These are phyloP conservation scores for Acanthosepion esculentum DNA, from an alignment of 2,888 invertebrate species.

Conservation along the genomic window DNA sequence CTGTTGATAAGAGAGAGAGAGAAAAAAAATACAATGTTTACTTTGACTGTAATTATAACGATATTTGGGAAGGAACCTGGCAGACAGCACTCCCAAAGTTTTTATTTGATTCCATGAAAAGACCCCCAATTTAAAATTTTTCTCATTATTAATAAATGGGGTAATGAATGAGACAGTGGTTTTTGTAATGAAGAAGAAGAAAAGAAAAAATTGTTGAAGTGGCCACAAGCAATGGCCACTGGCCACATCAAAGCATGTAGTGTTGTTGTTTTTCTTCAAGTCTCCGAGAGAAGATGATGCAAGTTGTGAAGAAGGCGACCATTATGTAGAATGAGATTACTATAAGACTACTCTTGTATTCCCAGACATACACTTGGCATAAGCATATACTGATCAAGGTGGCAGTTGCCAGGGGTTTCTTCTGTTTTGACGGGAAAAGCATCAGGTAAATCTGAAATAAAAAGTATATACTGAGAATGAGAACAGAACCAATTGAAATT, in stretches of 20 bases:
- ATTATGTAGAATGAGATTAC: conserved; percentile 59
- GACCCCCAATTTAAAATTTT: background rate
- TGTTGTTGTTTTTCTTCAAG: conserved; percentile 61
- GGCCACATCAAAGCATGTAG: conserved; percentile 57
- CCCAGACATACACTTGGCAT: conserved; percentile 62
- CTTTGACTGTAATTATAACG: too few relatives aligned
- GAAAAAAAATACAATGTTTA: too few relatives aligned
- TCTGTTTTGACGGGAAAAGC: conserved; percentile 54
- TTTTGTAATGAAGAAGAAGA: too few relatives aligned
- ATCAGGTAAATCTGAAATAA: conserved; percentile 59
- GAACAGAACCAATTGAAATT: too few relatives aligned
- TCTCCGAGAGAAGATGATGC: conserved; percentile 60
- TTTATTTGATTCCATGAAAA: background rate
- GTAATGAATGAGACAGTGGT: too few relatives aligned
- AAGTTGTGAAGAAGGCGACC: conserved; percentile 60
- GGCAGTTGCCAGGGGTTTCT: conserved; percentile 59
- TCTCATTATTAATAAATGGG: background rate
- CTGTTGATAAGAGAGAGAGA: too few relatives aligned
- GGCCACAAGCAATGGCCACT: background rate
- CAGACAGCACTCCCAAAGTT: background rate
- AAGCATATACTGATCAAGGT: conserved; percentile 60
- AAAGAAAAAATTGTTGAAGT: background rate
- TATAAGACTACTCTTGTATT: conserved; percentile 56
- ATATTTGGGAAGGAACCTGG: background rate
- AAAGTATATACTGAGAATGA: background rate